These are phyloP conservation scores for Morelia viridis DNA, from an alignment of 2,797 vertebrate genomes.

Conservation along the genomic window DNA sequence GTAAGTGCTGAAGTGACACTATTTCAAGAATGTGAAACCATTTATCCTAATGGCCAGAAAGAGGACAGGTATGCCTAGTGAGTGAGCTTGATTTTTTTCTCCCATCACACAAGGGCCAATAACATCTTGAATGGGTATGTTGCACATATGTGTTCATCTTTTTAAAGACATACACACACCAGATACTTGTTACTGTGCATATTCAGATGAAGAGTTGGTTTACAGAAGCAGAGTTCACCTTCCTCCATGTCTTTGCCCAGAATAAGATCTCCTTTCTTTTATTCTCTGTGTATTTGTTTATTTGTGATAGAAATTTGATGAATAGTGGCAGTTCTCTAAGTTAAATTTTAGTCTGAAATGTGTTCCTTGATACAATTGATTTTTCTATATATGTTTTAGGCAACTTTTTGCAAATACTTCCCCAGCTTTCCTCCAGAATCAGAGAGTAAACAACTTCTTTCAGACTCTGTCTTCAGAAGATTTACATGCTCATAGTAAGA, in stretches of 20 bases:
- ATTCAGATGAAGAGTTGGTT: too few relatives aligned
- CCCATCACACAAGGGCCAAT: too few relatives aligned
- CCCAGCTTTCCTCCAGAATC: conserved; percentile 83
- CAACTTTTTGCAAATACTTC: conserved; percentile 87
- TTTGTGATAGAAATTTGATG: not conserved
- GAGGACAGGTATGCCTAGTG: not conserved
- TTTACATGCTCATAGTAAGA: conserved; percentile 83
- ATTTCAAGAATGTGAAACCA: too few relatives aligned
- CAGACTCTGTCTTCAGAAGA: conserved; percentile 79
- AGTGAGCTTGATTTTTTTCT: not conserved
- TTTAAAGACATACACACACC: too few relatives aligned
- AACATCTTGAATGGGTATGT: too few relatives aligned
- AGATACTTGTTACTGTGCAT: too few relatives aligned
- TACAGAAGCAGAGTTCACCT: too few relatives aligned
- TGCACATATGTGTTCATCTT: too few relatives aligned
- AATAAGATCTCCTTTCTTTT: not conserved
- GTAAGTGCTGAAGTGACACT: too few relatives aligned
- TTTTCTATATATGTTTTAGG: conserved; percentile 70
- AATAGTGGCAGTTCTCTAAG: not conserved
- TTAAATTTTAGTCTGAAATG: not conserved
- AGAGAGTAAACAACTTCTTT: conserved; percentile 88
- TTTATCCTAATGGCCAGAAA: not conserved
- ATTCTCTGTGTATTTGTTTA: not conserved
- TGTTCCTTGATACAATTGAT: conserved; percentile 24
- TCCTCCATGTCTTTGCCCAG: not conserved